Evolutionary conservation across 2,797 vertebrate species (phyloP), one percentile per base, ranked within the genome.

Genomic region (Gymnothorax reevesii): DNA sequence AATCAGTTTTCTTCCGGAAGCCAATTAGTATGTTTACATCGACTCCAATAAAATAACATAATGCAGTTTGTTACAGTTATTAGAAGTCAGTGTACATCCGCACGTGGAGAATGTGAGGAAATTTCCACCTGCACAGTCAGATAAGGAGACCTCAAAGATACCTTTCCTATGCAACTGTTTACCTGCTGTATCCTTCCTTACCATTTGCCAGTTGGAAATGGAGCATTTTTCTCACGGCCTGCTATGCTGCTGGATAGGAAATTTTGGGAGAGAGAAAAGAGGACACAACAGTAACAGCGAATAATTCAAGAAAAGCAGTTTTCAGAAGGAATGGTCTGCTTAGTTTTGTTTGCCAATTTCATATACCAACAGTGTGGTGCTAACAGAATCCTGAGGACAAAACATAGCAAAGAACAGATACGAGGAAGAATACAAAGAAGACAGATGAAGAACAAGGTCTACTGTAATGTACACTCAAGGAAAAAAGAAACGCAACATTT

Each of bases 11-110:
- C 73, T 77, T 10, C 73, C 27, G 57, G 55, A 27, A 83, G n/a
- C 54, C 54, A 57, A 83, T 83, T 83, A 83, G 57, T 27, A 57
- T 22, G 82, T 59, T 57, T 83, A 83, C 20, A 57, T 77, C 73
- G 6, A 20, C 6, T 77, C 13, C 3, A 52, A 77, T 22, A 77
- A 49, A 77, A 33, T 75, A 49, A 5, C 27, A 77, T 52, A 77
- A 77, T 77, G 52, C 6, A 52, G 20, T 49, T 49, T 77, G 42
- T 33, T 77, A 33, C 13, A 15, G 4, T 77, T 77, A 42, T 77
- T 77, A 42, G 33, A 52, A 42, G 42, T 77, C 71, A 27, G 71
- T 12, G 73, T 49, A 13, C 42, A 42, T 42, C 33, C 71, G 42
- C 15, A 42, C 15, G 25, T 75, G 71, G 25, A 33, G 27, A n/a